Evolutionary conservation across 2,113 vertebrate species (phyloP).

Genomic region (Zosterops hypoxanthus): DNA sequence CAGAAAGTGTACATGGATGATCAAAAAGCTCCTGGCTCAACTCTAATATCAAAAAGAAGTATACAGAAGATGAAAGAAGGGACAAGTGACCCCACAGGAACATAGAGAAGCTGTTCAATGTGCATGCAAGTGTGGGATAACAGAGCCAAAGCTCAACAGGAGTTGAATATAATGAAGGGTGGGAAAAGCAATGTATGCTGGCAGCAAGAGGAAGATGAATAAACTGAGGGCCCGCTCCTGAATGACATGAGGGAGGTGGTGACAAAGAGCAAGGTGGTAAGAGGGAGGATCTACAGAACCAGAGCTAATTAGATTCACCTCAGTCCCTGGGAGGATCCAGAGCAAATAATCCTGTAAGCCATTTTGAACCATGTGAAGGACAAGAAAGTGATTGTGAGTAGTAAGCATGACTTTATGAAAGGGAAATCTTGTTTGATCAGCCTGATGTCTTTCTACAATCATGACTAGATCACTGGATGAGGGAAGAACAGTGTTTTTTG

Average conservation of each 20-base stretch:
- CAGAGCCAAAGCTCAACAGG: neutral
- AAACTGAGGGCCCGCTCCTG: neutral
- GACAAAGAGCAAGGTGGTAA: neutral
- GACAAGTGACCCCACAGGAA: neutral
- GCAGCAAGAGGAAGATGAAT: neutral
- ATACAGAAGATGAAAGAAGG: neutral
- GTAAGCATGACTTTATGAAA: neutral
- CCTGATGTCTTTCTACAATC: neutral
- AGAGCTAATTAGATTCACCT: neutral
- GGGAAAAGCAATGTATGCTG: neutral
- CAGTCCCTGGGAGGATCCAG: neutral
- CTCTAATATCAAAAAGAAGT: neutral
- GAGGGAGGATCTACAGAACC: neutral
- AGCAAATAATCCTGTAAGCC: neutral
- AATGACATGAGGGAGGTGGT: neutral
- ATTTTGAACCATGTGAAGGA: neutral
- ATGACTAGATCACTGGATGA: neutral
- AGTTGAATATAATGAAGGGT: neutral
- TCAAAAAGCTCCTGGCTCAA: neutral
- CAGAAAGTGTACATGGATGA: neutral
- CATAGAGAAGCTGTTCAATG: neutral
- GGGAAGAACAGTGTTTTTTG: neutral
- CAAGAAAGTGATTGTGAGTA: neutral
- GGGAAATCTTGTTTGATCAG: neutral
- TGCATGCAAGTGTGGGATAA: neutral